phyloP scores from a whole-genome alignment of 2,888 invertebrate species.

The Baronia brevicornis region DNA sequence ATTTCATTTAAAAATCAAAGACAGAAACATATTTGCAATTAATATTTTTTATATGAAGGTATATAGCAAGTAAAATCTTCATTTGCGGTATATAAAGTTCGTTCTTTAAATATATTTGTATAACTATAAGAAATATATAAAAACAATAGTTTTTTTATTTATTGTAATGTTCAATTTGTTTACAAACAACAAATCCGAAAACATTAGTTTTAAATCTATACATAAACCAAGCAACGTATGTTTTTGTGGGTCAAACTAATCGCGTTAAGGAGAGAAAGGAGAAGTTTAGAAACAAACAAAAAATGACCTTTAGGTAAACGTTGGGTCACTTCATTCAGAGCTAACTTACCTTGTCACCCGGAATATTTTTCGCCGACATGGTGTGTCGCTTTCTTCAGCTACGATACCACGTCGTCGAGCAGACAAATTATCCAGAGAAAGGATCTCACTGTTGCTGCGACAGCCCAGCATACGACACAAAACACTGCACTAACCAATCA shows the following conservation, averaged over 20 bases:
- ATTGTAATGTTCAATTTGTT: no score
- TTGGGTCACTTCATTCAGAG: constrained; percentile 17
- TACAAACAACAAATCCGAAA: not conserved
- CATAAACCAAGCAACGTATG: constrained; percentile 4
- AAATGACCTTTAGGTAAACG: constrained; percentile 27
- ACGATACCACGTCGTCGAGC: constrained; percentile 66
- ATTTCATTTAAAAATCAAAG: no score
- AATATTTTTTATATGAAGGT: no score
- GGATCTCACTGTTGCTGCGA: constrained; percentile 68
- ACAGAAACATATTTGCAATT: no score
- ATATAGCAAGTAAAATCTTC: no score
- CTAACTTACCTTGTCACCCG: constrained; percentile 84
- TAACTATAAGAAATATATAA: no score
- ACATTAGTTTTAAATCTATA: not conserved
- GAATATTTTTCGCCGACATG: constrained; percentile 88
- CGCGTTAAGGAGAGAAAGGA: constrained; percentile 55
- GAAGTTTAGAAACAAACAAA: constrained; percentile 53
- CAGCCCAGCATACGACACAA: constrained; percentile 73
- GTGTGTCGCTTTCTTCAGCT: constrained; percentile 62
- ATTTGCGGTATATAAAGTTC: no score
- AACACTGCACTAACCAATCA: constrained; percentile 71
- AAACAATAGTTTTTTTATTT: no score
- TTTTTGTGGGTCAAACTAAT: constrained; percentile 19
- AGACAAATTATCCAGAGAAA: constrained; percentile 72
- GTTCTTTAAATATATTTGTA: no score